Conservation (phyloP, 2,113 vertebrate genomes). For the Rhinoptilus africanus region DNA sequence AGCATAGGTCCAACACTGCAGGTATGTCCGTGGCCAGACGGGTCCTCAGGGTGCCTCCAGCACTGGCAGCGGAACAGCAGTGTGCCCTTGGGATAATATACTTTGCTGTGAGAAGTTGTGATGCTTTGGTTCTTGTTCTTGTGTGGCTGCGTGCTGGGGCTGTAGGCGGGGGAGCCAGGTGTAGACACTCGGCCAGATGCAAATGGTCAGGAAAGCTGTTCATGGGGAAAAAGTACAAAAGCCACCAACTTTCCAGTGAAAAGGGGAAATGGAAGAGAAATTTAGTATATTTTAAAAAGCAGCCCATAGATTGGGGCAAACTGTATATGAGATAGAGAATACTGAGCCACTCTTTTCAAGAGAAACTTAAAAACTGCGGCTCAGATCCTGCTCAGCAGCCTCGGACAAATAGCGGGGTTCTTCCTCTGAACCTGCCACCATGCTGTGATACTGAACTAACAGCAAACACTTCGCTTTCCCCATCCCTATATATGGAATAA, state of each 20-base stretch:
- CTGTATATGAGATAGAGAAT: neutral
- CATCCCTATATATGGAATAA: neutral
- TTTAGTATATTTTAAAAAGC: neutral
- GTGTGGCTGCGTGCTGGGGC: neutral
- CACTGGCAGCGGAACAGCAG: neutral
- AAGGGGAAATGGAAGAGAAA: neutral
- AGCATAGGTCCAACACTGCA: neutral
- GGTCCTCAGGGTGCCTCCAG: accelerated
- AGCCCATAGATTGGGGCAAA: neutral
- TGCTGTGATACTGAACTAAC: neutral
- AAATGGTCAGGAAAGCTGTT: neutral
- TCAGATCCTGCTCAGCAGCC: neutral
- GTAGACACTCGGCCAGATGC: neutral
- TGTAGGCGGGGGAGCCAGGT: neutral
- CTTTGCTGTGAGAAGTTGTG: neutral
- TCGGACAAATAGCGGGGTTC: neutral
- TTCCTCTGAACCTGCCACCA: neutral
- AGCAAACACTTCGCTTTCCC: neutral
- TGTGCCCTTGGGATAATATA: neutral
- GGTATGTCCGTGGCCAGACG: accelerated
- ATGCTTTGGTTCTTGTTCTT: neutral
- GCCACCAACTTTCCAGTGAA: neutral
- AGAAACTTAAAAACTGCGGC: neutral
- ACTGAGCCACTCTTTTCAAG: neutral
- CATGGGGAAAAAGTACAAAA: neutral